Percentiles rank a stretch among this genome's conserved stretches.
Evolutionary conservation across 2,797 vertebrate species (phyloP).

Genomic region (Emys orbicularis): DNA sequence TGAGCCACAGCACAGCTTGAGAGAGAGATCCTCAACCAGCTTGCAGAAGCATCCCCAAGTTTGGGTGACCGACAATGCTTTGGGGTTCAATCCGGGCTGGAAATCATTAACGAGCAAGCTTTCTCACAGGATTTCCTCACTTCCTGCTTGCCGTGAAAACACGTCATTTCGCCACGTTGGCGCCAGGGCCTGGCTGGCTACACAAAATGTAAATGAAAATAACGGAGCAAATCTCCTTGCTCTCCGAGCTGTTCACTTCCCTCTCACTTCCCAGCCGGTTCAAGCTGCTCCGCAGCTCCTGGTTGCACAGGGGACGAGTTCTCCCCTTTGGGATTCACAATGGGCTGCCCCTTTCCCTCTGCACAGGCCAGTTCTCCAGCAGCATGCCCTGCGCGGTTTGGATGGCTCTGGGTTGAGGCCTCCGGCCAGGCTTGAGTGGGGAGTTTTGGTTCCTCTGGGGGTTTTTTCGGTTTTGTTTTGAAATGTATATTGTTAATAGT

Average conservation of each 20-base stretch:
- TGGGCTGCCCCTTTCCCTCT: background rate
- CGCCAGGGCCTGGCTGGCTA: slow-evolving; percentile 2
- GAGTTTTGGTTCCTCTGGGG: background rate
- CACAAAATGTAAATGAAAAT: background rate
- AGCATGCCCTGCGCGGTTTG: background rate
- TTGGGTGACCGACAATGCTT: background rate
- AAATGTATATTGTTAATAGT: background rate
- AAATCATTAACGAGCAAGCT: slow-evolving; percentile 43
- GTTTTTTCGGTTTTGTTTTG: background rate
- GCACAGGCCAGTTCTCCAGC: accelerated
- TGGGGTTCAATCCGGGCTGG: slow-evolving; percentile 43
- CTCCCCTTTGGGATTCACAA: background rate
- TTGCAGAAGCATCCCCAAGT: background rate
- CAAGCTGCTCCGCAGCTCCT: background rate
- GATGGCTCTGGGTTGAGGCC: background rate
- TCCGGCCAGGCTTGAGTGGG: background rate
- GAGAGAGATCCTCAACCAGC: slow-evolving; percentile 6
- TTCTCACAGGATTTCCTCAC: slow-evolving; percentile 33
- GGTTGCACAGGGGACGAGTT: background rate
- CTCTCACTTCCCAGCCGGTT: background rate
- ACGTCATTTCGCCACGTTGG: background rate
- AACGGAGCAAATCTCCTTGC: background rate
- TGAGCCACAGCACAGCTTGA: slow-evolving; percentile 2
- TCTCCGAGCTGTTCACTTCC: background rate
- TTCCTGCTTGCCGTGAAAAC: slow-evolving; percentile 52